phyloP scores from a whole-genome alignment of 30 jellyfish, hydroid and myxozoan species.

The Cassiopea andromeda region DNA sequence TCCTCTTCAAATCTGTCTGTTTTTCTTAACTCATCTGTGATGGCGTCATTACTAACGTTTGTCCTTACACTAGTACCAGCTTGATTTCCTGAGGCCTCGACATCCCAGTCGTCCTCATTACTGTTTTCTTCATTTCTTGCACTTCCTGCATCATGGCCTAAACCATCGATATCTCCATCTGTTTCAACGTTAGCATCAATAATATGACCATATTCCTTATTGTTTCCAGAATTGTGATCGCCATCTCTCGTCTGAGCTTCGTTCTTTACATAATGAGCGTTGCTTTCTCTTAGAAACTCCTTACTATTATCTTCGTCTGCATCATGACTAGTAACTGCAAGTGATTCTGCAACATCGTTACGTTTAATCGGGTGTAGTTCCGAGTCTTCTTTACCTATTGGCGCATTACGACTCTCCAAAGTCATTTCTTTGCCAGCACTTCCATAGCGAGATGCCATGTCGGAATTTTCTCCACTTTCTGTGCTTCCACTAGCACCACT shows the following conservation, averaged over 20 bases:
- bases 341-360: neutral
- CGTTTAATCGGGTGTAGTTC: neutral
- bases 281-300: neutral
- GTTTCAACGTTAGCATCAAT: neutral
- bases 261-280: neutral
- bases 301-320: no score
- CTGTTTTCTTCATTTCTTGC: neutral
- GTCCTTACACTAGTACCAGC: neutral
- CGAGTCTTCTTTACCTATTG: neutral
- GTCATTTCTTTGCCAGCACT: neutral
- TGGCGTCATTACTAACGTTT: neutral
- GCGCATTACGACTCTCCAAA: neutral
- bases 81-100: neutral
- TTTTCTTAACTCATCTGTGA: neutral
- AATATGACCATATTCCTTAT: neutral
- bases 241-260: neutral
- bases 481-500: neutral
- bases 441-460: neutral
- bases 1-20: slow-evolving; percentile 10
- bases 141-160: neutral
- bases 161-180: neutral
- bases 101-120: neutral
- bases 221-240: no score
- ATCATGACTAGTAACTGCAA: neutral
- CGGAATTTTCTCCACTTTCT: neutral